Conservation (phyloP, 2,888 invertebrate species). For the Lacanobia wlatinum region DNA sequence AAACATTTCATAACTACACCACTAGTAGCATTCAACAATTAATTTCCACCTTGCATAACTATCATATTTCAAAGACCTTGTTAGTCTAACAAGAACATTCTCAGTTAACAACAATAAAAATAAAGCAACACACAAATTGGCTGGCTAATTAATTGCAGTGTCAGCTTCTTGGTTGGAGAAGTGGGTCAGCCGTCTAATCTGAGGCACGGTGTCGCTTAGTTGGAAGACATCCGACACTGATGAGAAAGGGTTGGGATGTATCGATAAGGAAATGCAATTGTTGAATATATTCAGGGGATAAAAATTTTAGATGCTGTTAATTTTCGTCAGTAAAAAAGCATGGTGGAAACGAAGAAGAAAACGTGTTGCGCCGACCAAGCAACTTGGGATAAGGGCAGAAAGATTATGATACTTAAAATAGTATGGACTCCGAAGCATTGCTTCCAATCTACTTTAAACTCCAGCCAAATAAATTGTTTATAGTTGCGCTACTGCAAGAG, state of each 20-base stretch:
- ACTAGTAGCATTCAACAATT: slow-evolving; percentile 25
- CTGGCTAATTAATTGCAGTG: slow-evolving; percentile 57
- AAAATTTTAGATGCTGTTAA: not conserved
- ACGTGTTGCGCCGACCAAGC: too few relatives aligned
- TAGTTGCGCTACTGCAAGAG: too few relatives aligned
- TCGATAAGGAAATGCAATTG: slow-evolving; percentile 18
- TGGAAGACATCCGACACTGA: slow-evolving; percentile 43
- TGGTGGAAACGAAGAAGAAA: not conserved
- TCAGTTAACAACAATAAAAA: slow-evolving; percentile 46
- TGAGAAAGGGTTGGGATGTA: slow-evolving; percentile 15
- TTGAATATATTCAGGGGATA: not conserved
- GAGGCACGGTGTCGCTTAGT: slow-evolving; percentile 54
- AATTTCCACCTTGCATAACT: slow-evolving; percentile 28
- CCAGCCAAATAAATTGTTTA: too few relatives aligned
- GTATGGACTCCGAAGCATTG: not conserved
- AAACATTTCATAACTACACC: slow-evolving; percentile 12
- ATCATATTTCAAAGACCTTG: slow-evolving; percentile 35
- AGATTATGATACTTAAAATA: too few relatives aligned
- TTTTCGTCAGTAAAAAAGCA: not conserved
- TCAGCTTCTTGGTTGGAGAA: slow-evolving; percentile 51
- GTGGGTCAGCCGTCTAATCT: slow-evolving; percentile 61
- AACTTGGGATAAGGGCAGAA: too few relatives aligned
- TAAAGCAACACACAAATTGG: slow-evolving; percentile 48
- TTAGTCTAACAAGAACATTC: slow-evolving; percentile 35
- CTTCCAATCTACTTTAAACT: not conserved